Base-by-base conservation (phyloP, 2,888 invertebrate species). In the Arge pagana region DNA sequence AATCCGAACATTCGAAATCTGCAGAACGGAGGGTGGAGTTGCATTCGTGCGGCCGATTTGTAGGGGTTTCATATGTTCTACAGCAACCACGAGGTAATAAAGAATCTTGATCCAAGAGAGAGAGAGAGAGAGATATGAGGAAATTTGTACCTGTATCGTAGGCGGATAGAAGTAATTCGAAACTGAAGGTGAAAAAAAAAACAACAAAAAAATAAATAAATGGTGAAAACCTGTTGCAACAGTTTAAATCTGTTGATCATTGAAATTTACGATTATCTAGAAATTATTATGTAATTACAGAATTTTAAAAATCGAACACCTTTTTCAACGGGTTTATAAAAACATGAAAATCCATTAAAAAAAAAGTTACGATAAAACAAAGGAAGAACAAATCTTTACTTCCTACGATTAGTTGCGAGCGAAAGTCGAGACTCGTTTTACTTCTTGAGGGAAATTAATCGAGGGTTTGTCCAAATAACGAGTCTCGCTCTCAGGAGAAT, bases 131-230 rank as follows among this genome's bases (percentile, higher is more conserved):
- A 52, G 55, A 50, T 48, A 3, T 48, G 51, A 48, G 45, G 60
- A 66, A 68, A 64, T 63, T 66, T 68, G 69, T 71, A 70, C 70
- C 71, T 71, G 69, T 67, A 67, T 66, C 62, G 56, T 65, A 63
- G 64, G 64, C 59, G 60, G 64, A 59, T 61, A 60, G 63, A 33
- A 15, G 45, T 33, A 24, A 33, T 15, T 23, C 31, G 35, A 21
- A 45, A 6, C n/a, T 33, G 7, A 39, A 39, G 7, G 7, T 16
- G 3, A 18, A 42, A 23, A 33, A 21, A 45, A 19, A 45, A 21
- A 13, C 31, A 23, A 43, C 19, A 21, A 31, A 19, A 21, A 21
- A n/a, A 24, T 26, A 41, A 41, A 42, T 42, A 45, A 31, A 33
- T 13, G 24, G 13, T 11, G n/a, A 21, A 30, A 45, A 45, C 45